A percentile compares a stretch with the other conserved stretches of the same genome.
Evolutionary conservation across 2,888 invertebrate genomes (phyloP).

Genomic region (Drosophila rellima): DNA sequence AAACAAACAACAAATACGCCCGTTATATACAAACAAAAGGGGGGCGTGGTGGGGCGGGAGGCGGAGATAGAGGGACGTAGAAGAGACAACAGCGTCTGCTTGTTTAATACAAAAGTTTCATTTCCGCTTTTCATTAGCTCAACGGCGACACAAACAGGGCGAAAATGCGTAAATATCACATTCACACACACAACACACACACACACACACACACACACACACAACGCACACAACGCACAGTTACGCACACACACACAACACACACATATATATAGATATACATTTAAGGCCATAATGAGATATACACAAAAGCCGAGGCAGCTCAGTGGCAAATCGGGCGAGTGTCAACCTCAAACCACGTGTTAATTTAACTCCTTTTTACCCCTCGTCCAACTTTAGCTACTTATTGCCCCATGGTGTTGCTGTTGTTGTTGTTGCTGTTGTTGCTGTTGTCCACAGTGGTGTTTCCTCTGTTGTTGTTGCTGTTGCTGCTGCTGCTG

Average conservation of each 20-base stretch:
- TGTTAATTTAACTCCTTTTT: constrained; percentile 76
- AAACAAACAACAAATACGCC: constrained; percentile 67
- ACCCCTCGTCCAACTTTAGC: constrained; percentile 13
- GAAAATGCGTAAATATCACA: constrained; percentile 76
- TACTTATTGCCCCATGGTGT: constrained; percentile 56
- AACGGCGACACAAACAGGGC: constrained; percentile 72
- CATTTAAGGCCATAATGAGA: constrained; percentile 76
- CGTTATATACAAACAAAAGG: constrained; percentile 28
- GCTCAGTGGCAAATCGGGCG: constrained; percentile 71
- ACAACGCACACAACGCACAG: constrained; percentile 24
- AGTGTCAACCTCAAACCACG: constrained; percentile 78
- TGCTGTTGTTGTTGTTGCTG: constrained; percentile 11
- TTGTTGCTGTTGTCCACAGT: constrained; percentile 30
- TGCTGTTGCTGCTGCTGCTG: constrained; percentile 45
- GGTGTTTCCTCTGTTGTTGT: constrained; percentile 24
- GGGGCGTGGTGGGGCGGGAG: not conserved
- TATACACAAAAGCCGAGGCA: constrained; percentile 70
- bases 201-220: too few relatives aligned
- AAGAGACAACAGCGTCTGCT: constrained; percentile 43
- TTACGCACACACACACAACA: constrained; percentile 29
- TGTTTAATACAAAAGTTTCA: constrained; percentile 81
- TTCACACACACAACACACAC: constrained; percentile 20
- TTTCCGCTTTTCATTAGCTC: constrained; percentile 81
- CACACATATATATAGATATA: constrained; percentile 32
- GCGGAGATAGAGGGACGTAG: not conserved